Base-by-base conservation (phyloP, 1,140 invertebrate species). In the Temnothorax longispinosus region DNA sequence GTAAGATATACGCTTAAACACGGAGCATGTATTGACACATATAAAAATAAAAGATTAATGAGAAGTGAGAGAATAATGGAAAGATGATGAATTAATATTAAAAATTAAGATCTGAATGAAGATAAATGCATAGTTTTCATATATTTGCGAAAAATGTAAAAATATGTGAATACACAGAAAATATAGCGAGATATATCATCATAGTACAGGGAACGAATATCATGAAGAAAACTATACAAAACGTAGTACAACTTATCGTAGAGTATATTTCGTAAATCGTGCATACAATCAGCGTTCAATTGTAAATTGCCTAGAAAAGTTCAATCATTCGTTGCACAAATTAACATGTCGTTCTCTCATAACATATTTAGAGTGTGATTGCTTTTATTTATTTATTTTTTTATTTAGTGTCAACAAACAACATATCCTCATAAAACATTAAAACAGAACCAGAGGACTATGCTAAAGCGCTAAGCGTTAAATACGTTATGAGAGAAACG, bases 201-300 rank as follows among this genome's bases (percentile, higher is more conserved):
- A 18, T 15, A 64, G 15, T 65, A 41, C n/a, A 15, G 18, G 54
- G 2, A 62, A 21, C 8, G 13, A 35, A 54, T 67, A 47, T 58
- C n/a, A 13, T 47, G 47, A 82, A 44, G 69, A 47, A 38, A 44
- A 60, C 4, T 32, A 38, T 38, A 54, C 7, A 41, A 60, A 67
- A 74, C 58, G 67, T 35, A 44, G 52, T 82, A 62, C 38, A 58
- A 71, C 41, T 74, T 84, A 60, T 74, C 15, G 21, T 27, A 27
- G 27, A 27, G 27, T 82, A 74, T 84, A 84, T 84, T 84, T 84
- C 54, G 35, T 84, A 60, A 62, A 75, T 74, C 69, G 50, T 84
- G 69, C 69, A 75, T 50, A 35, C 60, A 35, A 41, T 35, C 56
- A 15, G 13, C 50, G 50, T 82, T 72, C 38, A 74, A 60, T 82